Conservation (phyloP, 2,888 invertebrate species). For the Pachydiplax longipennis region DNA sequence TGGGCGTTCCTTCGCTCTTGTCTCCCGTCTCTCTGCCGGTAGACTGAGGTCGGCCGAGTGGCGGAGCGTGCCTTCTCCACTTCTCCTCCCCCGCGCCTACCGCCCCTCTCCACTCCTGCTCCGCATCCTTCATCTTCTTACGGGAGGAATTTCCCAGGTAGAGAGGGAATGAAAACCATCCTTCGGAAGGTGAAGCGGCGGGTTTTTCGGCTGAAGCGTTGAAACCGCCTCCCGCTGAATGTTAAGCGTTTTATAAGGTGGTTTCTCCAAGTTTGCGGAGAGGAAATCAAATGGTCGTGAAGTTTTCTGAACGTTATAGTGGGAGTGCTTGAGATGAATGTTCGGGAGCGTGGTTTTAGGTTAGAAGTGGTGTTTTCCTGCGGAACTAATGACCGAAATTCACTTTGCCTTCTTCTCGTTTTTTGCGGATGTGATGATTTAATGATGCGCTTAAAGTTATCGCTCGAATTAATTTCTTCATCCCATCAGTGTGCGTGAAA, state of each 20-base stretch:
- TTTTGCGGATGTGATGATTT: too few species aligned
- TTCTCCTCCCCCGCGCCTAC: neutral
- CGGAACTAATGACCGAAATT: too few species aligned
- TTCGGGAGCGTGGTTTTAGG: too few species aligned
- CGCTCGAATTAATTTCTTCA: too few species aligned
- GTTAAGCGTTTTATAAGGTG: neutral
- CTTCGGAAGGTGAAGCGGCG: neutral
- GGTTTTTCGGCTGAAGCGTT: neutral
- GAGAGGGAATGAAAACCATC: neutral
- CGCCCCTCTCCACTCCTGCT: neutral
- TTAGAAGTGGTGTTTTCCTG: too few species aligned
- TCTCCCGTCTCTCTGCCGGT: constrained; percentile 11
- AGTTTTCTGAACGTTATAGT: neutral
- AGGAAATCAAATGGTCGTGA: neutral
- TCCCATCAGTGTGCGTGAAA: too few species aligned
- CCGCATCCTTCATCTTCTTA: neutral
- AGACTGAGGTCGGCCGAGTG: constrained; percentile 21
- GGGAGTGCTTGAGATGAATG: neutral
- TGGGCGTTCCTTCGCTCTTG: neutral
- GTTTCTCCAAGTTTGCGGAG: neutral
- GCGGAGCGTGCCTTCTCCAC: constrained; percentile 18
- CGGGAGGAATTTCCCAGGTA: neutral
- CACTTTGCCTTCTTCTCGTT: too few species aligned
- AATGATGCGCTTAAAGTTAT: too few species aligned
- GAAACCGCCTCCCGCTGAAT: neutral